Evolutionary conservation across 2,113 vertebrate species (phyloP).

Genomic region (Dipodomys spectabilis): DNA sequence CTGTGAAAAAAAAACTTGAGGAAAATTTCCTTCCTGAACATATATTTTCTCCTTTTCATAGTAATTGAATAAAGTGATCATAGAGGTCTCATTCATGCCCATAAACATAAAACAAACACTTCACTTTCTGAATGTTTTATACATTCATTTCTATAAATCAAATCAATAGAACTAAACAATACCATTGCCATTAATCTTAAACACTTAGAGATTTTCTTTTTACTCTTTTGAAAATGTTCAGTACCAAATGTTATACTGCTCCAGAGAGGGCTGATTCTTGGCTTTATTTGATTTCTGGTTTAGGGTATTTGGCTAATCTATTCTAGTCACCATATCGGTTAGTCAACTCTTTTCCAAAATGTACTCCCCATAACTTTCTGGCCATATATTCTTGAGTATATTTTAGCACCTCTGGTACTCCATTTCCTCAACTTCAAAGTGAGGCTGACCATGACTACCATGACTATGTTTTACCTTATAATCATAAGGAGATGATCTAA

Average conservation of each 20-base stretch:
- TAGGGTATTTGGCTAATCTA: not conserved
- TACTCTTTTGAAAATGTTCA: not conserved
- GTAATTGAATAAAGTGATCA: not conserved
- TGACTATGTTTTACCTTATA: not conserved
- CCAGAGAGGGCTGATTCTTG: not conserved
- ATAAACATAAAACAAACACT: not conserved
- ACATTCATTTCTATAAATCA: conserved; percentile 35
- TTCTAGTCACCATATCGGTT: not conserved
- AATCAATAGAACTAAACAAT: conserved; percentile 15
- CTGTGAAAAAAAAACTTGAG: conserved; percentile 26
- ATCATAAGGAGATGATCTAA: not conserved
- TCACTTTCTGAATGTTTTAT: not conserved
- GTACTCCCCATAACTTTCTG: not conserved
- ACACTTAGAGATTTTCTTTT: conserved; percentile 4
- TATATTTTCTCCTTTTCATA: conserved; percentile 40
- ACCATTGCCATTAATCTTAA: not conserved
- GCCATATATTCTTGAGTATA: not conserved
- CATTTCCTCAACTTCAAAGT: not conserved
- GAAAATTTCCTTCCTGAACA: not conserved
- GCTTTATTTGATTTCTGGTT: not conserved
- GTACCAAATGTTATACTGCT: not conserved
- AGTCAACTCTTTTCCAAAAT: not conserved
- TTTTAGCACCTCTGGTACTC: not conserved
- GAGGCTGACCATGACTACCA: not conserved
- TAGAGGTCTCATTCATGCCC: not conserved